Conservation (phyloP, 1,140 invertebrate species). For the Globodera rostochiensis region DNA sequence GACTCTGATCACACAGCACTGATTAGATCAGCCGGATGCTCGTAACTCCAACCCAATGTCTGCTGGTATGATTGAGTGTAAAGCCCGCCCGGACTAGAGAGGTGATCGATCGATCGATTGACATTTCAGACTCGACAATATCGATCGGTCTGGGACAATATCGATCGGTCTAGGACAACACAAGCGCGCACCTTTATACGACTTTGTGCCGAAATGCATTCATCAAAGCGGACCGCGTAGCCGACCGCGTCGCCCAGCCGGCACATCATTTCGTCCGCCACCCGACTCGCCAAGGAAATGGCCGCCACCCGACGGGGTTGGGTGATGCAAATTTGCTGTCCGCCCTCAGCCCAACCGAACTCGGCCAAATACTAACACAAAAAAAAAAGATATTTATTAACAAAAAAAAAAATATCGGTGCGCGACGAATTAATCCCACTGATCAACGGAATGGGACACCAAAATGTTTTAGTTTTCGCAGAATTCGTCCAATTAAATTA, state of each 20-base stretch:
- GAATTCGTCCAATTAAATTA: too few species aligned
- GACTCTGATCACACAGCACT: too few species aligned
- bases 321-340: constrained; percentile 79
- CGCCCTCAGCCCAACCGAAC: constrained; percentile 77
- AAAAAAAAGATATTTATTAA: too few species aligned
- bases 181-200: constrained; percentile 77
- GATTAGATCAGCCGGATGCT: too few species aligned
- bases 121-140: constrained; percentile 67
- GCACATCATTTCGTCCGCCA: constrained; percentile 83
- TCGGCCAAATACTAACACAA: constrained; percentile 80
- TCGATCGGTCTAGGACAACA: constrained; percentile 71
- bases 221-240: constrained; percentile 88
- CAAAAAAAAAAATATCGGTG: not conserved
- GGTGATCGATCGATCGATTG: too few species aligned
- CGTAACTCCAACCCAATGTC: too few species aligned
- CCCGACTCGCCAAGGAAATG: constrained; percentile 82
- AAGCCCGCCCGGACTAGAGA: too few species aligned
- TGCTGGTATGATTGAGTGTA: too few species aligned
- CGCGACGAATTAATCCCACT: not conserved
- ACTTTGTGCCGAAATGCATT: constrained; percentile 74
- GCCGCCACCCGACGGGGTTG: constrained; percentile 88
- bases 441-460: constrained; percentile 22
- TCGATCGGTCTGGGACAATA: constrained; percentile 74
- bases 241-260: constrained; percentile 82
- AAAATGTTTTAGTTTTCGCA: too few species aligned